phyloP scores from a whole-genome alignment of 2,888 invertebrate species.

The Aquatica leii region DNA sequence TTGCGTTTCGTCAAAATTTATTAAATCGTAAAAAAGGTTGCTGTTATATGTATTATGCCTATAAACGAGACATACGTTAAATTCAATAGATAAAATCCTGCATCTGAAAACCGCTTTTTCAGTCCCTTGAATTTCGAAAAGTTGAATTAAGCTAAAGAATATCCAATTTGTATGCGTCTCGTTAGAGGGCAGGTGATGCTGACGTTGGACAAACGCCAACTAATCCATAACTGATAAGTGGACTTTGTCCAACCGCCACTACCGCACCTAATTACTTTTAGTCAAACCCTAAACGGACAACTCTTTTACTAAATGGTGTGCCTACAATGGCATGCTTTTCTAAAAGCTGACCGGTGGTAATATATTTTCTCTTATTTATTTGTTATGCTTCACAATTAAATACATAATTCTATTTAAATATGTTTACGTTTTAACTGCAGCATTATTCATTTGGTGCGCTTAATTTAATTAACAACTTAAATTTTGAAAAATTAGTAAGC shows the following conservation, averaged over 20 bases:
- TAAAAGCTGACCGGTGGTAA: constrained; percentile 31
- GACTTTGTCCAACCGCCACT: constrained; percentile 45
- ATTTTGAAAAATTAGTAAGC: too few species aligned
- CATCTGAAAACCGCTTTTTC: constrained; percentile 25
- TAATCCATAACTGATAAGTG: constrained; percentile 53
- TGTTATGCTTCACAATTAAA: constrained; percentile 6
- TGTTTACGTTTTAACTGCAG: too few species aligned
- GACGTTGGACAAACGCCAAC: constrained; percentile 50
- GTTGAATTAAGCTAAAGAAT: constrained; percentile 32
- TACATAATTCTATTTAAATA: too few species aligned
- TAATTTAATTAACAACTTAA: too few species aligned
- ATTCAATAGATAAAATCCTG: constrained; percentile 4
- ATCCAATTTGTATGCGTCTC: constrained; percentile 47
- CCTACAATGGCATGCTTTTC: constrained; percentile 14
- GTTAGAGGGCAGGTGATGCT: constrained; percentile 48
- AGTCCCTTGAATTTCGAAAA: constrained; percentile 26
- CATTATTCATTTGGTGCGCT: too few species aligned
- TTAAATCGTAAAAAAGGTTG: too few species aligned
- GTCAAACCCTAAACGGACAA: constrained; percentile 37
- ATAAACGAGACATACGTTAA: constrained; percentile 1
- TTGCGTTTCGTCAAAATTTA: too few species aligned
- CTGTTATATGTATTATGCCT: too few species aligned
- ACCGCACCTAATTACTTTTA: constrained; percentile 42
- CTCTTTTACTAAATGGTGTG: constrained; percentile 28
- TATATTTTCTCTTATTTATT: constrained; percentile 19